Conservation (phyloP, 2,888 invertebrate genomes). For the Phytoseiulus persimilis region DNA sequence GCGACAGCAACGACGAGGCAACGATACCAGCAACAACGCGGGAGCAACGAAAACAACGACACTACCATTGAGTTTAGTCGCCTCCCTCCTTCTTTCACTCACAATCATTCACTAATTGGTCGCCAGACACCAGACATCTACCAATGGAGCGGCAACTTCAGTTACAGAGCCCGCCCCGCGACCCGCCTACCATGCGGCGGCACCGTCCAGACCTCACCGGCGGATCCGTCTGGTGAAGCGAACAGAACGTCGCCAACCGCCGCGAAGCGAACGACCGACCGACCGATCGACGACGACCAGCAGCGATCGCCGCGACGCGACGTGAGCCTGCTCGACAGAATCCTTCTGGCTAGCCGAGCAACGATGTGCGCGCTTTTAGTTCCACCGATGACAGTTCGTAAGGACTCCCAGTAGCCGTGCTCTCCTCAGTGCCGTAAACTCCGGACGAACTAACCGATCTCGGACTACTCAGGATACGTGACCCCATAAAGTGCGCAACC, state of each 20-base stretch:
- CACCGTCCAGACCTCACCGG: neutral
- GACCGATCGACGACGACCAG: too few relatives aligned
- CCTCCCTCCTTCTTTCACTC: neutral
- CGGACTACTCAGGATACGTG: neutral
- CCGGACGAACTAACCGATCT: neutral
- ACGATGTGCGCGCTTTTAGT: neutral
- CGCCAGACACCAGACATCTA: slow-evolving; percentile 5
- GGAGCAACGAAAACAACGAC: neutral
- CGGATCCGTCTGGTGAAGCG: neutral
- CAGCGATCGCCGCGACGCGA: neutral
- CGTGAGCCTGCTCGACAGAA: neutral
- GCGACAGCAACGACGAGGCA: neutral
- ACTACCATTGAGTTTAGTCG: slow-evolving; percentile 5
- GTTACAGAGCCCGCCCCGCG: neutral
- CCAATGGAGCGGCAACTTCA: neutral
- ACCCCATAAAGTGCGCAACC: neutral
- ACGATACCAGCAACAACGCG: neutral
- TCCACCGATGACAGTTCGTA: neutral
- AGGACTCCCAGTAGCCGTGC: neutral
- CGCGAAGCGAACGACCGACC: neutral
- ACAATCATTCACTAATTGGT: slow-evolving; percentile 5
- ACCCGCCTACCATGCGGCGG: neutral
- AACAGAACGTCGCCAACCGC: neutral
- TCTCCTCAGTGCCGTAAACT: neutral
- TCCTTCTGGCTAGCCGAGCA: neutral